A percentile compares a stretch with the other conserved stretches of the same genome.
phyloP scores from a whole-genome alignment of 2,888 invertebrate species.

The Eilema depressum region DNA sequence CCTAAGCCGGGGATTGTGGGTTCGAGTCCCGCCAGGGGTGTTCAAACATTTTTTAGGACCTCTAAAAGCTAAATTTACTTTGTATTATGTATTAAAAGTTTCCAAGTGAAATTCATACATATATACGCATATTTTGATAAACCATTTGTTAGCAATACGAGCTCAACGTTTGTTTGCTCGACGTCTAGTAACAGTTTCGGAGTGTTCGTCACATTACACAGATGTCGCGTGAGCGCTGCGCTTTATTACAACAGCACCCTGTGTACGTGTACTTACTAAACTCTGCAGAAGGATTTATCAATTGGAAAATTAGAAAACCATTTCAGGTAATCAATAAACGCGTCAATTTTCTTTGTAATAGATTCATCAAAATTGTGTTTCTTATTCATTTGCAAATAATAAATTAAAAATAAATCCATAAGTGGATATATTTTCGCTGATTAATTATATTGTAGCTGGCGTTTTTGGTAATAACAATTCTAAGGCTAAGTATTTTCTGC shows the following conservation, averaged over 20 bases:
- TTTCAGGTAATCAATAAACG: background rate
- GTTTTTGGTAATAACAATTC: background rate
- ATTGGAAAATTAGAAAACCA: background rate
- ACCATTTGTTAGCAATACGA: background rate
- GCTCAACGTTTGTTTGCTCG: background rate
- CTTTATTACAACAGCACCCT: background rate
- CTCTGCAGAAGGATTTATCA: background rate
- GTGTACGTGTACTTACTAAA: background rate
- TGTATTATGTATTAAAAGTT: background rate
- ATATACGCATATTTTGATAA: background rate
- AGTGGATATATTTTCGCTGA: no score
- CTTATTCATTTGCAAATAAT: no score
- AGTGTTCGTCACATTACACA: background rate
- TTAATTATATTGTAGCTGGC: background rate
- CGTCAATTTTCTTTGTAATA: background rate
- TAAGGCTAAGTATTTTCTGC: background rate
- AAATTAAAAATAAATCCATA: no score
- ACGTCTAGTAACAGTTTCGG: background rate
- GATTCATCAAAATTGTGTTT: background rate
- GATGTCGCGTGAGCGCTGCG: background rate
- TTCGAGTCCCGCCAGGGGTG: conserved; percentile 92
- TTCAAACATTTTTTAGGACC: background rate
- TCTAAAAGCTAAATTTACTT: background rate
- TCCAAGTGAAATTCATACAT: background rate
- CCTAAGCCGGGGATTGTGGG: conserved; percentile 93